Evolutionary conservation across 2,113 vertebrate genomes (phyloP), one percentile per base, ranked within the genome.

Genomic region (Synodontis membranacea): DNA sequence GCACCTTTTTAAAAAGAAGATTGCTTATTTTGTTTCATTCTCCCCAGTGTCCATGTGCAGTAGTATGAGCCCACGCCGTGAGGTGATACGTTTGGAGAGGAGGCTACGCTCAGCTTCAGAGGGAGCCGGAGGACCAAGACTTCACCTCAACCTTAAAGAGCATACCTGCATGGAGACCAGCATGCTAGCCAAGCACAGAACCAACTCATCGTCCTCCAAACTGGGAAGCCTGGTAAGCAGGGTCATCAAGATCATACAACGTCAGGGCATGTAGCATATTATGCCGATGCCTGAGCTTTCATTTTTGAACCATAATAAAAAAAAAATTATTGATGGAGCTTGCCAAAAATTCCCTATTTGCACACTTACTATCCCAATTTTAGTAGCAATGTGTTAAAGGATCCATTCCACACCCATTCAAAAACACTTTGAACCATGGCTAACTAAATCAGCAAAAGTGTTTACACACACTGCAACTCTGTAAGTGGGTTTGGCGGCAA

Each of bases 141-240:
- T 96, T 92, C 95, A 96, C 91, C 93, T 96, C 78, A 98, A 96
- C 90, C 95, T 96, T 37, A 96, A 93, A 89, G 97, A 97, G 64
- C 96, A 94, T 86, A 95, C 94, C 0, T 64, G 88, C 58, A 95
- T 96, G 64, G 97, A 98, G 48, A 89, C 92, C 17, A 95, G 90
- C 81, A 94, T 94, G 88, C 93, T 99, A 44, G 92, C 94, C 66
- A 98, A 97, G 86, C 97, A 97, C 90, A 95, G 97, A 93, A 92
- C 96, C 80, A 94, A 95, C 88, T 99, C 98, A 0, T 98, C 98
- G 0, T 98, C 97, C 34, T 99, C 97, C 84, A 98, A 99, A 95
- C 96, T 99, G 92, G 98, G 98, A 92, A 99, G 98, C 91, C 94
- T 99, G 97, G 98, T 99, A 94, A 93, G 97, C 95, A 42, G 23